Evolutionary conservation across 1,140 invertebrate genomes (phyloP).

Genomic region (Habropoda laboriosa): DNA sequence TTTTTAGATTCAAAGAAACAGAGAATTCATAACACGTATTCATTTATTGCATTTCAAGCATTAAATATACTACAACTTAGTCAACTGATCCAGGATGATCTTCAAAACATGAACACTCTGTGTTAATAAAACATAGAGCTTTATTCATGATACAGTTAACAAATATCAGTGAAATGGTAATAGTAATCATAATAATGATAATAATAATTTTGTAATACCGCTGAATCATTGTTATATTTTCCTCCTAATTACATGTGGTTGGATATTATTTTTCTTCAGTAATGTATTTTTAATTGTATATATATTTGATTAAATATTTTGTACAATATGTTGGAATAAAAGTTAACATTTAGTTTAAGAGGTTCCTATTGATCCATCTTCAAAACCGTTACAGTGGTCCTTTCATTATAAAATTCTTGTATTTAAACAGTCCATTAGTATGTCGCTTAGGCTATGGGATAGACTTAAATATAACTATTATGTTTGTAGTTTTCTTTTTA

Average conservation of each 20-base stretch:
- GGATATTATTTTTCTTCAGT: constrained; percentile 57
- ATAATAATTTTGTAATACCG: constrained; percentile 73
- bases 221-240: constrained; percentile 64
- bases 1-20: constrained; percentile 87
- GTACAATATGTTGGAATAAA: constrained; percentile 72
- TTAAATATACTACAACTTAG: not conserved
- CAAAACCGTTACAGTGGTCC: constrained; percentile 73
- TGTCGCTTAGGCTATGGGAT: constrained; percentile 63
- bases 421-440: constrained; percentile 68
- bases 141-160: constrained; percentile 79
- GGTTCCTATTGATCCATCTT: constrained; percentile 71
- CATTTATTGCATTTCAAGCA: not conserved
- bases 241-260: constrained; percentile 66
- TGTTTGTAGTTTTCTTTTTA: constrained; percentile 58
- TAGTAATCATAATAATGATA: constrained; percentile 75
- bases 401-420: constrained; percentile 73
- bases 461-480: constrained; percentile 51
- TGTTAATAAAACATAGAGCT: constrained; percentile 79
- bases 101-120: constrained; percentile 28
- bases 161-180: constrained; percentile 74
- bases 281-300: constrained; percentile 52
- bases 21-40: constrained; percentile 85
- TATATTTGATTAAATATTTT: constrained; percentile 71
- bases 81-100: not conserved
- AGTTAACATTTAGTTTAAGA: constrained; percentile 74